A percentile compares a stretch with the other conserved stretches of the same genome.
phyloP scores from a whole-genome alignment of 2,113 vertebrate species.

The Chaetodon trifascialis region DNA sequence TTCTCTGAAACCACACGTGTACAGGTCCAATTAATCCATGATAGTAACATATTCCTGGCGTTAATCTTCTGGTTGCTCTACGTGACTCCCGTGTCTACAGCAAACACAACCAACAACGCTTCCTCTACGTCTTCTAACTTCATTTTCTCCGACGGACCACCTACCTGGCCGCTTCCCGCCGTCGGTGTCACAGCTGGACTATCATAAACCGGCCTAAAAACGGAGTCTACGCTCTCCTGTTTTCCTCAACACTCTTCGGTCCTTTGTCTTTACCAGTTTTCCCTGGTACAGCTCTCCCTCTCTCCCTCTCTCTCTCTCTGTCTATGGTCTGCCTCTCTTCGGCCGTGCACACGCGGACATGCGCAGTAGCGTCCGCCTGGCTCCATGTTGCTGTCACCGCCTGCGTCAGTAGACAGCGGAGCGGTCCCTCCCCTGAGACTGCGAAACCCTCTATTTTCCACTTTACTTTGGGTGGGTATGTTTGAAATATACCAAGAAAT shows the following conservation, averaged over 20 bases:
- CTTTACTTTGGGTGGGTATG: constrained; percentile 13
- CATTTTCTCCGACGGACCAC: constrained; percentile 37
- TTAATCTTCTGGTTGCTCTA: constrained; percentile 42
- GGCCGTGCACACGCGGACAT: constrained; percentile 72
- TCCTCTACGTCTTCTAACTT: constrained; percentile 61
- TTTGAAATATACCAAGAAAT: neutral
- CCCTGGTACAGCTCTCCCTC: constrained; percentile 66
- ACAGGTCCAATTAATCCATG: neutral
- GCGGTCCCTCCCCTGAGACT: constrained; percentile 64
- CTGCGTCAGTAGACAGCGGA: constrained; percentile 75
- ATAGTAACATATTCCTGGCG: constrained; percentile 29
- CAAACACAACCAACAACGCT: constrained; percentile 60
- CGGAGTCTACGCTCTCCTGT: neutral
- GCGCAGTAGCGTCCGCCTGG: constrained; percentile 75
- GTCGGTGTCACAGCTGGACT: neutral
- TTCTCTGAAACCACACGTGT: neutral
- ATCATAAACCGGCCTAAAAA: constrained; percentile 18
- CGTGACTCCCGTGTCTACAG: constrained; percentile 69
- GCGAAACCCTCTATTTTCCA: constrained; percentile 41
- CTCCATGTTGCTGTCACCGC: constrained; percentile 73
- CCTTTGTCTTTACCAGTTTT: constrained; percentile 84
- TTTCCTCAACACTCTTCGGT: constrained; percentile 55
- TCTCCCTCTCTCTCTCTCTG: constrained; percentile 13
- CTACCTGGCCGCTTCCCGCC: constrained; percentile 43
- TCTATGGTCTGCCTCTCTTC: constrained; percentile 33